Percentiles rank a stretch among this genome's conserved stretches.
Conservation (phyloP, 2,797 vertebrate genomes). For the Myripristis jacobus region DNA sequence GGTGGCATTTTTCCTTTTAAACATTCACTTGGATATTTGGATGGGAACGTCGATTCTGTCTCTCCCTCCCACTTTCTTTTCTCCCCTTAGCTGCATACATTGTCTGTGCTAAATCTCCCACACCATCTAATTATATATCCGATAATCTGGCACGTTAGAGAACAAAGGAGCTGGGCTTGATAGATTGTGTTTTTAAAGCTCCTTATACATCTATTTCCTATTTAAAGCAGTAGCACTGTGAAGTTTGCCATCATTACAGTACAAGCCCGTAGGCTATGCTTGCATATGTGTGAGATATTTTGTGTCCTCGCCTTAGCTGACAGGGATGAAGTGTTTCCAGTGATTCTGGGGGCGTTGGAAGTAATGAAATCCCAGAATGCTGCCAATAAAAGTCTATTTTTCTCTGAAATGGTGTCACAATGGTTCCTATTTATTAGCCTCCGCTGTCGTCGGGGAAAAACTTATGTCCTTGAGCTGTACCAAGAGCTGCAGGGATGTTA, state of each 20-base stretch:
- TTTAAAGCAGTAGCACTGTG: conserved; percentile 21
- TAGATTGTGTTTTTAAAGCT: conserved; percentile 7
- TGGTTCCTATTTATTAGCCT: conserved; percentile 65
- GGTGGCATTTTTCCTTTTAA: too few species aligned
- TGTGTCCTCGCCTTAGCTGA: conserved; percentile 44
- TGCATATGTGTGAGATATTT: conserved; percentile 54
- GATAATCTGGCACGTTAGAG: not conserved
- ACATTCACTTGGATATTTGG: too few species aligned
- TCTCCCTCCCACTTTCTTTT: too few species aligned
- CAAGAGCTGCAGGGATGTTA: conserved; percentile 46
- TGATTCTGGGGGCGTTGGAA: conserved; percentile 51
- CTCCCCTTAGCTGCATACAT: too few species aligned
- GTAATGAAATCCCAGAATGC: conserved; percentile 59
- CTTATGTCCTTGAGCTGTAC: conserved; percentile 47
- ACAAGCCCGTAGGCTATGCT: conserved; percentile 33
- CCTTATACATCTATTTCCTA: conserved; percentile 17
- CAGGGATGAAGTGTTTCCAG: conserved; percentile 48
- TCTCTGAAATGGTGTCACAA: conserved; percentile 47
- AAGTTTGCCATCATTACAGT: conserved; percentile 28
- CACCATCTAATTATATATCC: not conserved
- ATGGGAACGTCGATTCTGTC: too few species aligned
- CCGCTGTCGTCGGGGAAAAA: conserved; percentile 48
- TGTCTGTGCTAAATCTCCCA: not conserved
- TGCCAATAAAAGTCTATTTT: conserved; percentile 63
- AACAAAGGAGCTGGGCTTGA: not conserved